Evolutionary conservation across 2,797 vertebrate species (phyloP).

Genomic region (Mastacembelus armatus): DNA sequence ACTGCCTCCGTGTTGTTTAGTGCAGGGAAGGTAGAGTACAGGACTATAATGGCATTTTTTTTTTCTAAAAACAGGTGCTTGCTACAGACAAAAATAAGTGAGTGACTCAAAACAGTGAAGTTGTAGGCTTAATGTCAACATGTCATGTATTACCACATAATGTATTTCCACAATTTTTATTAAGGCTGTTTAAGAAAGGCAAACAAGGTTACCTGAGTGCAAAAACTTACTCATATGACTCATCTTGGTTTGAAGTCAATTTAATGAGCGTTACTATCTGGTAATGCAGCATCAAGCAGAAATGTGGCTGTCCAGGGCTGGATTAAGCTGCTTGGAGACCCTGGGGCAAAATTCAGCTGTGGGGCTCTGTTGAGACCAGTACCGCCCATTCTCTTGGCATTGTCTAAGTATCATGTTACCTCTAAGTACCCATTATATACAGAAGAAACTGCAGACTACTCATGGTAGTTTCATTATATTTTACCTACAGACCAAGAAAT

Average conservation of each 20-base stretch:
- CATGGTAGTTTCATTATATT: conserved; percentile 3
- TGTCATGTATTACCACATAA: too few species aligned
- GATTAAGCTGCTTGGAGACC: neutral
- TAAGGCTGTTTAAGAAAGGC: too few species aligned
- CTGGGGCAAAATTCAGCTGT: conserved; percentile 3
- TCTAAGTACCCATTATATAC: conserved; percentile 1
- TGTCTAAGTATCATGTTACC: conserved; percentile 24
- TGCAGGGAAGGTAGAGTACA: too few species aligned
- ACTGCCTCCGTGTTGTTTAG: too few species aligned
- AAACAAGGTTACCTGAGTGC: too few species aligned
- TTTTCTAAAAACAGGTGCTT: too few species aligned
- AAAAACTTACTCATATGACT: too few species aligned
- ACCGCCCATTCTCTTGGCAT: conserved; percentile 2
- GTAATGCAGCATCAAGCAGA: neutral
- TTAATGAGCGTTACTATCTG: neutral
- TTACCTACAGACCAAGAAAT: neutral
- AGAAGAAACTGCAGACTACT: neutral
- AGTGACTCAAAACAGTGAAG: too few species aligned
- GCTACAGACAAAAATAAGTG: too few species aligned
- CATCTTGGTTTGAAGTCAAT: neutral
- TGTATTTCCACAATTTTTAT: too few species aligned
- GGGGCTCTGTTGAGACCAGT: conserved; percentile 2
- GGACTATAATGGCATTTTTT: too few species aligned
- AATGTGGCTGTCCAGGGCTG: neutral
- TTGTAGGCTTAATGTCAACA: too few species aligned